Evolutionary conservation across 2,113 vertebrate species (phyloP).

Genomic region (Orientallactaga bullata): DNA sequence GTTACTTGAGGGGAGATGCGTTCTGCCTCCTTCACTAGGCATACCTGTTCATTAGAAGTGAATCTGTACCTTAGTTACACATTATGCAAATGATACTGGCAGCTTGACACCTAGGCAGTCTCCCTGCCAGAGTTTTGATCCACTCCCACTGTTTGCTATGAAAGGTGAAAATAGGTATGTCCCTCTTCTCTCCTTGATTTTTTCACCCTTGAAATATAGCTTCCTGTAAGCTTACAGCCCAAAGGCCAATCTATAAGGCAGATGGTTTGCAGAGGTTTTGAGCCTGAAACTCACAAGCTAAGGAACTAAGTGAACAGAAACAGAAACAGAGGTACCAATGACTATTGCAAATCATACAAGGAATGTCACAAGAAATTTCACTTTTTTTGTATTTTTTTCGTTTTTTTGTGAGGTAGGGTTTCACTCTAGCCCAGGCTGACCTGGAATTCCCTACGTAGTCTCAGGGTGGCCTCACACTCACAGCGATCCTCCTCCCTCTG

Average conservation of each 20-base stretch:
- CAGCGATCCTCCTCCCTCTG: no score
- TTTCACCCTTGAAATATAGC: conserved; percentile 74
- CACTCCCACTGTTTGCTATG: conserved; percentile 76
- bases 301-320: conserved; percentile 75
- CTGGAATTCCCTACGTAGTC: no score
- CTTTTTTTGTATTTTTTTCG: no score
- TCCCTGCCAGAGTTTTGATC: conserved; percentile 77
- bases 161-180: conserved; percentile 80
- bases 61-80: conserved; percentile 78
- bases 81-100: conserved; percentile 76
- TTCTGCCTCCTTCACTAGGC: conserved; percentile 51
- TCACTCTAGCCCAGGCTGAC: no score
- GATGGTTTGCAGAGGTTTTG: conserved; percentile 67
- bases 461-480: no score
- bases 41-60: conserved; percentile 66
- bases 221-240: conserved; percentile 67
- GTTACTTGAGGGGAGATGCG: conserved; percentile 28
- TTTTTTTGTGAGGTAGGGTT: no score
- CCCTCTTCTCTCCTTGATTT: conserved; percentile 60
- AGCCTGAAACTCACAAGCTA: conserved; percentile 59
- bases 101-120: conserved; percentile 75
- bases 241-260: conserved; percentile 75
- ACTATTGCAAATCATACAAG: neutral
- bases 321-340: conserved; percentile 14
- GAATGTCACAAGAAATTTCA: no score